These are phyloP conservation scores for Anguilla obscura DNA, from an alignment of 2,797 vertebrate genomes.

Conservation along the genomic window DNA sequence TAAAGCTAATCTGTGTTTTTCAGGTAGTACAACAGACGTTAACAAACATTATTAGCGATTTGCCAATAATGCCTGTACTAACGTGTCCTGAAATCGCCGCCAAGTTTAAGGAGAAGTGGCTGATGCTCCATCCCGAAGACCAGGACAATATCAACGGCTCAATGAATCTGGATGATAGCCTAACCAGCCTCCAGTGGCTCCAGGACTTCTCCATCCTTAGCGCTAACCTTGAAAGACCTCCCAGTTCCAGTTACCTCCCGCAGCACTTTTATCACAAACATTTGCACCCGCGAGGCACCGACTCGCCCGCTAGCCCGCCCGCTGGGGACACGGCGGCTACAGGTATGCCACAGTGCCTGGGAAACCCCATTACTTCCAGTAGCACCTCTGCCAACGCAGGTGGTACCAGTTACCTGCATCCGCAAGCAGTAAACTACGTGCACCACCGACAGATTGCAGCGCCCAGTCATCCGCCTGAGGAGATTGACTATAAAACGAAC, in stretches of 20 bases:
- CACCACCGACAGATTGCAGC: slow-evolving; percentile 51
- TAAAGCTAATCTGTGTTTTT: slow-evolving; percentile 23
- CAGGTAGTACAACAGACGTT: background rate
- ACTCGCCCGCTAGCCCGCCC: slow-evolving; percentile 78
- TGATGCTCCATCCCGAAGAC: slow-evolving; percentile 67
- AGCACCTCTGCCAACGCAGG: slow-evolving; percentile 56
- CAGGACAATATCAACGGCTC: slow-evolving; percentile 60
- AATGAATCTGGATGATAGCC: slow-evolving; percentile 77
- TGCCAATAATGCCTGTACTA: slow-evolving; percentile 75
- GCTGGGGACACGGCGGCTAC: slow-evolving; percentile 79
- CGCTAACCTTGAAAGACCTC: slow-evolving; percentile 71
- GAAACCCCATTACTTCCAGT: slow-evolving; percentile 72
- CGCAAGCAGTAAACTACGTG: slow-evolving; percentile 27
- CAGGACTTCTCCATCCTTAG: slow-evolving; percentile 84
- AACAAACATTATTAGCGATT: slow-evolving; percentile 2
- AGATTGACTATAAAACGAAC: slow-evolving; percentile 80
- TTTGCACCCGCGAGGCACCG: slow-evolving; percentile 62
- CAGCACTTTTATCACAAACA: slow-evolving; percentile 67
- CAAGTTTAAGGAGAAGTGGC: slow-evolving; percentile 74
- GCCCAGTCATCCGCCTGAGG: slow-evolving; percentile 63
- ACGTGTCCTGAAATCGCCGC: slow-evolving; percentile 71
- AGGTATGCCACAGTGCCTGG: slow-evolving; percentile 71
- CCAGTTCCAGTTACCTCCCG: slow-evolving; percentile 60
- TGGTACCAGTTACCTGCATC: slow-evolving; percentile 37
- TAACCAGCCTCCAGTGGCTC: slow-evolving; percentile 86